Evolutionary conservation across 2,888 invertebrate genomes (phyloP), one percentile per base, ranked within the genome.

Genomic region (Podabrus alpinus): DNA sequence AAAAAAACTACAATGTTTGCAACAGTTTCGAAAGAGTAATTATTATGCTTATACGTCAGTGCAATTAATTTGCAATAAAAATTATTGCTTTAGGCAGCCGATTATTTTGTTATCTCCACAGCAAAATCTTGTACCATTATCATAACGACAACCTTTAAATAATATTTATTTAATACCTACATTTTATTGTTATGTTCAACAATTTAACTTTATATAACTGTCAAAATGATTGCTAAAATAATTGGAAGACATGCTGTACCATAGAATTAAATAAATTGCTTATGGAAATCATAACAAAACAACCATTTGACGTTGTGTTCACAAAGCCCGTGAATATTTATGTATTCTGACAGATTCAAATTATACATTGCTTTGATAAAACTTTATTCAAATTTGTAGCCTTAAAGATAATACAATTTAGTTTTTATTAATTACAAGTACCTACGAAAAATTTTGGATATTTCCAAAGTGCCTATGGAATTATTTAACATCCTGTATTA

Each of bases 161-260:
- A 45, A 45, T 45, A 45, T 45, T 45, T 45, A 45, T 45, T 45
- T 45, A 45, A 45, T 45, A 45, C 45, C 45, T 45, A 45, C 45
- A 45, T 45, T 45, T 64, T 21, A 64, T 64, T 64, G 62, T 64
- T 17, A 45, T 19, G 62, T 64, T 19, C 21, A 64, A 64, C 62
- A 64, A 17, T 21, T 64, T 64, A 21, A 17, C 19, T 19, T 64
- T 64, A 21, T 64, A 64, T 21, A 64, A 64, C 62, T 64, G 62
- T 64, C 62, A 64, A 64, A 64, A 64, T 64, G 62, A 21, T 64
- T 64, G 62, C 21, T 64, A 64, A 64, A 64, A 15, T 64, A 64
- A 64, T 64, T 64, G 21, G 21, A 17, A 21, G 17, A 64, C 21
- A 64, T 64, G 62, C n/a, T 64, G 21, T 64, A 64, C 21, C 21